phyloP scores from a whole-genome alignment of 1,140 invertebrate species.

The Brachionus asplanchnoidis region DNA sequence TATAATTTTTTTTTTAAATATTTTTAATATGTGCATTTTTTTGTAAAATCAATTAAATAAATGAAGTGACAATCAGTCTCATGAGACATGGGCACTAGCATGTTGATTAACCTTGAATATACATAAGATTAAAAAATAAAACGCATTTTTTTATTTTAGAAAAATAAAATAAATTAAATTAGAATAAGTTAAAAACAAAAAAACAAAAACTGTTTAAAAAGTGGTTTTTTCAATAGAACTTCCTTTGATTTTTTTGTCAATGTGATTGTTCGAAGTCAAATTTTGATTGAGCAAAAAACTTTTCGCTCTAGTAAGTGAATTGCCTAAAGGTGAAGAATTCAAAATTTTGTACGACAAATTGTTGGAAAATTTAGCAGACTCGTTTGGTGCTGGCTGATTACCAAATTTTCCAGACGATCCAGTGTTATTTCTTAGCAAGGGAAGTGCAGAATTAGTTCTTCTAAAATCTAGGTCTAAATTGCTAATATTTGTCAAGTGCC shows the following conservation, averaged over 20 bases:
- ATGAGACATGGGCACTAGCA: no score
- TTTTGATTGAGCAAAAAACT: neutral
- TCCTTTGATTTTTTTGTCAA: neutral
- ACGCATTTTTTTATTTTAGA: neutral
- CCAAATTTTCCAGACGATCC: neutral
- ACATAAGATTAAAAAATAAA: neutral
- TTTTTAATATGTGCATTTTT: no score
- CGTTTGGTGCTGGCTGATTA: neutral
- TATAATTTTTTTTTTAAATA: no score
- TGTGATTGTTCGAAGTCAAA: neutral
- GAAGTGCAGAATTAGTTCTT: neutral
- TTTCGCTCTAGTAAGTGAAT: slow-evolving; percentile 8
- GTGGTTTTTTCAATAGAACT: slow-evolving; percentile 4
- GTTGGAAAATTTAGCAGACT: neutral
- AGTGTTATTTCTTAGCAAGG: neutral
- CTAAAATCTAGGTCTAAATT: slow-evolving; percentile 8
- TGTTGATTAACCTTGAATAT: no score
- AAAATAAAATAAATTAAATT: neutral
- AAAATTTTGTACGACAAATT: neutral
- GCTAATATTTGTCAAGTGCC: neutral
- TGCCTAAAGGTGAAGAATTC: neutral
- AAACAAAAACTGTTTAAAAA: neutral
- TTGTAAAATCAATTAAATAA: no score
- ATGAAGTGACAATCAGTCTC: no score
- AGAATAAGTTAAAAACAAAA: neutral